A percentile compares a stretch with the other conserved stretches of the same genome.
Evolutionary conservation across 2,888 invertebrate species (phyloP).

Genomic region (Orchesellides sinensis): DNA sequence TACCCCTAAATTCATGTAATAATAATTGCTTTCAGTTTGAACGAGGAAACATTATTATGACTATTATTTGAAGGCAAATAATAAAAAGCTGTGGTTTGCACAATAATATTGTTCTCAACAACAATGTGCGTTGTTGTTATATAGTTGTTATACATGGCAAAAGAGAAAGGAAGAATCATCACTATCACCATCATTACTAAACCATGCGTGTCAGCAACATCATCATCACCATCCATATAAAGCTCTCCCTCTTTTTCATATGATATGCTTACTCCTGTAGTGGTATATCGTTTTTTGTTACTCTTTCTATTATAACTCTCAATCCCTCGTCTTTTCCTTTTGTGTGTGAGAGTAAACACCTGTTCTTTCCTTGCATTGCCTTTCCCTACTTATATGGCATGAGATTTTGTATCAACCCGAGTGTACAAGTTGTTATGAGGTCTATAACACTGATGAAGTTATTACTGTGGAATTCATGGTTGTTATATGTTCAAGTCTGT

Average conservation of each 20-base stretch:
- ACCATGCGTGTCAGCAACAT: conserved; percentile 45
- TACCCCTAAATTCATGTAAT: no score
- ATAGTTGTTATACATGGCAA: conserved; percentile 20
- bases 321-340: conserved; percentile 35
- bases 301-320: conserved; percentile 11
- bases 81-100: conserved; percentile 19
- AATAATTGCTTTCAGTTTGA: conserved; percentile 8
- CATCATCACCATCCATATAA: conserved; percentile 28
- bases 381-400: conserved; percentile 6
- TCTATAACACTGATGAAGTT: no score
- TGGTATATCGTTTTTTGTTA: conserved; percentile 18
- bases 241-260: conserved; percentile 6
- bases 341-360: conserved; percentile 65
- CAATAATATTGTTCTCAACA: neutral
- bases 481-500: neutral
- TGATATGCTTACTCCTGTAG: neutral
- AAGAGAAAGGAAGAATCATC: conserved; percentile 24
- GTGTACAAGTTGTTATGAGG: no score
- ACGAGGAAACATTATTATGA: conserved; percentile 15
- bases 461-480: no score
- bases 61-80: conserved; percentile 8
- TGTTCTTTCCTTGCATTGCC: conserved; percentile 52
- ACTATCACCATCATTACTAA: conserved; percentile 41
- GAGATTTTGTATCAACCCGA: conserved; percentile 12
- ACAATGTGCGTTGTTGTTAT: conserved; percentile 28